These are phyloP conservation scores for Centropristis striata DNA, from an alignment of 2,113 vertebrate species.

Conservation along the genomic window DNA sequence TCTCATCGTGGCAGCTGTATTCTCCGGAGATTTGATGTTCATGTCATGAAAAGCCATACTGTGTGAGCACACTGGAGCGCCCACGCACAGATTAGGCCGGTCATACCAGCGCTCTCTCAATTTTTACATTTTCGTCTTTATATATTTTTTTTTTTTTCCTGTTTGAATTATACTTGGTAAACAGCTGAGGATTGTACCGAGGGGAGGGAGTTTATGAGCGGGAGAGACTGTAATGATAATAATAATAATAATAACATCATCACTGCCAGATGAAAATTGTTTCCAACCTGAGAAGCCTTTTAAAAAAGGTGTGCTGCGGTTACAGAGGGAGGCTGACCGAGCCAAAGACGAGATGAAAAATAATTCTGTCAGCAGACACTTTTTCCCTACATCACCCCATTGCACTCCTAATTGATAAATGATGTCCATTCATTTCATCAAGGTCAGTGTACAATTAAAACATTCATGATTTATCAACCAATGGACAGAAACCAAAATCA, in stretches of 20 bases:
- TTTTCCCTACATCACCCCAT: conserved; percentile 68
- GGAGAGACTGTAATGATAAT: conserved; percentile 46
- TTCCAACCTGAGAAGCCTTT: conserved; percentile 34
- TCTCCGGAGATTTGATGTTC: conserved; percentile 77
- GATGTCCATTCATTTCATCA: conserved; percentile 74
- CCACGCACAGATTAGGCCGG: conserved; percentile 80
- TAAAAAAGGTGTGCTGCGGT: conserved; percentile 15
- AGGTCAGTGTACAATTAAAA: conserved; percentile 83
- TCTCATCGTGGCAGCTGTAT: conserved; percentile 74
- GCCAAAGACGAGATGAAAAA: conserved; percentile 68
- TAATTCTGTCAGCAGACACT: conserved; percentile 74
- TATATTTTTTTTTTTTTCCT: conserved; percentile 9
- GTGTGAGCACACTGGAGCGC: conserved; percentile 61
- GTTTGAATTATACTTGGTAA: conserved; percentile 71
- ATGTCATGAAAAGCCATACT: conserved; percentile 75
- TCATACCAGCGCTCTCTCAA: conserved; percentile 61
- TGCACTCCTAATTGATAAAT: conserved; percentile 80
- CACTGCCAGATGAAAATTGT: conserved; percentile 48
- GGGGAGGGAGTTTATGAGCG: conserved; percentile 53
- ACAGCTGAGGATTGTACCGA: conserved; percentile 61
- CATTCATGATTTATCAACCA: conserved; percentile 72
- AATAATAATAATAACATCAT: conserved; percentile 34
- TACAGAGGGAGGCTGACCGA: conserved; percentile 42
- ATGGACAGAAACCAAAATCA: conserved; percentile 65
- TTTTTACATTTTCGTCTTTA: conserved; percentile 49